Base-by-base conservation (phyloP, 2,888 invertebrate species). In the Apomyelois bistriatella region DNA sequence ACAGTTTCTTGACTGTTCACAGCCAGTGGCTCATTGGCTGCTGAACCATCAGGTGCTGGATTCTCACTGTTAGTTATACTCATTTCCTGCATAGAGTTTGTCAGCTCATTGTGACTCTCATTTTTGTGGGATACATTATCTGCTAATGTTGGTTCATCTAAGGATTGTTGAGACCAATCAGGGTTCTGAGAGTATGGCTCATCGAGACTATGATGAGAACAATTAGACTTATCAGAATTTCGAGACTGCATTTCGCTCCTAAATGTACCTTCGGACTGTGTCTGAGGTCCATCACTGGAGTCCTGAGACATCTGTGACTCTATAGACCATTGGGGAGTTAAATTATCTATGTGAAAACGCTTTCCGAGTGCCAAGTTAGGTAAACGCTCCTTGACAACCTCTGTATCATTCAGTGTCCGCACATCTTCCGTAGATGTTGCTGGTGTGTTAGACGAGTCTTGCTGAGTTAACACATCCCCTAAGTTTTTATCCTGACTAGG, bases 281-380 rank as follows among this genome's bases (percentile, higher is more conserved):
- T 92, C 37, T 91, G 82, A 16, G 91, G 83, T 32, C 93, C 92
- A 64, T 93, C 93, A 57, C 93, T 93, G 1, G 93, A 93, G 64
- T 93, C 93, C 70, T 93, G 92, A 8, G 93, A 93, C 79, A 92
- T 90, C 72, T 93, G 93, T 35, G 93, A 93, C 70, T 93, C 93
- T 52, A 92, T 92, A 4, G 93, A 93, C 93, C 93, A 93, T 63
- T 93, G 93, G 1, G 93, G 93, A 15, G 93, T 84, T 61, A 86
- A 69, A 70, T 83, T 84, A 41, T 86, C 82, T 66, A 85, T 68
- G 62, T 88, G 81, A 54, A 84, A 78, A 40, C 86, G 76, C 58
- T 85, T 90, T 35, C 85, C 89, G 46, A 85, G 60, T 40, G 82
- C 90, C 65, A 90, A 76, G 66, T 85, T 91, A 52, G 85, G 91